phyloP scores from a whole-genome alignment of 2,113 vertebrate genomes.

The Megaptera novaeangliae region DNA sequence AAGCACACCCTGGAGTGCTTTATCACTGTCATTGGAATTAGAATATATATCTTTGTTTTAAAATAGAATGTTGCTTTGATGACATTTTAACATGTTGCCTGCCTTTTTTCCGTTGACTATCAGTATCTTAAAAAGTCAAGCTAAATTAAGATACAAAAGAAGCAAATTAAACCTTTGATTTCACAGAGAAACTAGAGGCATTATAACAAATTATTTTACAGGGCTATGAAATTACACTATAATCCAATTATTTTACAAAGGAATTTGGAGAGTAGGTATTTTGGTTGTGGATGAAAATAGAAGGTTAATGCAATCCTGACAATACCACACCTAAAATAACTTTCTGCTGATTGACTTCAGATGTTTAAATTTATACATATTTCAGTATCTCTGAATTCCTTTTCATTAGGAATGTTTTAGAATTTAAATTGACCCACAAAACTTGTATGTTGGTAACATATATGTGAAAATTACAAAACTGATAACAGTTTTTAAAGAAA shows the following conservation, averaged over 20 bases:
- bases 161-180: constrained; percentile 64
- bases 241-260: constrained; percentile 54
- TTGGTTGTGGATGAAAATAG: not conserved
- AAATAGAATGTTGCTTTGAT: constrained; percentile 61
- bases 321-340: not conserved
- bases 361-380: not conserved
- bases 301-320: not conserved
- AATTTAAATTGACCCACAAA: constrained; percentile 24
- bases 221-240: constrained; percentile 1
- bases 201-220: constrained; percentile 33
- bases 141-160: constrained; percentile 41
- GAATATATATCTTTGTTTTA: constrained; percentile 73
- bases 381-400: constrained; percentile 24
- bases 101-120: constrained; percentile 35
- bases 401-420: constrained; percentile 4
- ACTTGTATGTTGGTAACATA: not conserved
- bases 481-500: not conserved
- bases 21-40: constrained; percentile 60
- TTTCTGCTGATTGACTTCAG: constrained; percentile 28
- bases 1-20: constrained; percentile 63
- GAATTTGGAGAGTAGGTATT: not conserved
- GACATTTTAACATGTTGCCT: constrained; percentile 55
- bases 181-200: constrained; percentile 23
- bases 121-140: constrained; percentile 29
- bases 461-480: not conserved